phyloP scores from a whole-genome alignment of 2,113 vertebrate species.

The Poeciliopsis turrubarensis region DNA sequence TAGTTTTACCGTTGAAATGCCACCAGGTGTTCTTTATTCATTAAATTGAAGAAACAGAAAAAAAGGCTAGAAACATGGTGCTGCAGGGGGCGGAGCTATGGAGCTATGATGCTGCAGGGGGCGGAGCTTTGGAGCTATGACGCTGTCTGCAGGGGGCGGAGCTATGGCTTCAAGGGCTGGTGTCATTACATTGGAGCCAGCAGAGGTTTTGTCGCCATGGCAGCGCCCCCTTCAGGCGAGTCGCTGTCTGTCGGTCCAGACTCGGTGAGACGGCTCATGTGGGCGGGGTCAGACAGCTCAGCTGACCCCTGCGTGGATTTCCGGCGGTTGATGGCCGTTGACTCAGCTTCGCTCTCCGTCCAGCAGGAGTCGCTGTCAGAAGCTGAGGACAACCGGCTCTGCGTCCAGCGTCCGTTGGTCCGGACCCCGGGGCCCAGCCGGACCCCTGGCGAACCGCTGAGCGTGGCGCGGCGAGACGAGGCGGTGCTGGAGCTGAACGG shows the following conservation, averaged over 20 bases:
- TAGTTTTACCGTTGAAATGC: too few species aligned
- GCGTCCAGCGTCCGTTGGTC: constrained; percentile 56
- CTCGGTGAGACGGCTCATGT: background rate
- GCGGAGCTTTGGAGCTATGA: too few species aligned
- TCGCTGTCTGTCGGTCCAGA: background rate
- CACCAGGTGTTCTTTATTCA: too few species aligned
- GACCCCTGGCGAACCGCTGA: constrained; percentile 85
- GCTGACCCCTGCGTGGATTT: background rate
- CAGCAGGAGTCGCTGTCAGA: constrained; percentile 86
- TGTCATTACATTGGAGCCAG: background rate
- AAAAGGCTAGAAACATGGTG: too few species aligned
- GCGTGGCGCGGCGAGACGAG: constrained; percentile 84
- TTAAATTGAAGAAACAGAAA: too few species aligned
- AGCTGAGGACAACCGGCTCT: constrained; percentile 79
- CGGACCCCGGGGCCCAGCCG: constrained; percentile 38
- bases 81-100: too few species aligned
- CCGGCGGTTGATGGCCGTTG: background rate
- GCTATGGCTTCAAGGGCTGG: background rate
- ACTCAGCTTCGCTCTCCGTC: constrained; percentile 23
- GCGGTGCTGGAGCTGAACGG: constrained; percentile 83
- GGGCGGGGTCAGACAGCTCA: background rate
- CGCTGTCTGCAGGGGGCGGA: too few species aligned
- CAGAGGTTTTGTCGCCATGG: background rate
- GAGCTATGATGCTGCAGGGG: too few species aligned
- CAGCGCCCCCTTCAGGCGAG: background rate